These are phyloP conservation scores for Tachysurus vachellii DNA, from an alignment of 2,113 vertebrate species.

Conservation along the genomic window DNA sequence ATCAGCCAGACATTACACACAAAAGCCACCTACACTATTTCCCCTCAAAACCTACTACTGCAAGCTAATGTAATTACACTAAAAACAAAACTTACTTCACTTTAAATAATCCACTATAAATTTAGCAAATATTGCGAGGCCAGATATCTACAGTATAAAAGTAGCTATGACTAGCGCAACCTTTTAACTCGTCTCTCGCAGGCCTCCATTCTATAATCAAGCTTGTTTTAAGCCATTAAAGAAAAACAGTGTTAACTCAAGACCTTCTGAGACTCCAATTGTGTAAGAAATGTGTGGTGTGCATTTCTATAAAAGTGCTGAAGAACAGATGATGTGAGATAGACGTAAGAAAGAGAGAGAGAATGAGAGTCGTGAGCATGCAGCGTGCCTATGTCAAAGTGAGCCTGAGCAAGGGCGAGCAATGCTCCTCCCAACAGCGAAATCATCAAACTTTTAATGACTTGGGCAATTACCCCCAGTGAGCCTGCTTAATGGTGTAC, in stretches of 20 bases:
- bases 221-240: conserved; percentile 63
- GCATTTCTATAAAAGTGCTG: conserved; percentile 49
- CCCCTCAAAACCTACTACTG: conserved; percentile 39
- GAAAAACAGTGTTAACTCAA: conserved; percentile 52
- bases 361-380: conserved; percentile 58
- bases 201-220: conserved; percentile 48
- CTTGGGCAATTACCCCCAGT: conserved; percentile 77
- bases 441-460: conserved; percentile 82
- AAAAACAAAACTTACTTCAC: conserved; percentile 41
- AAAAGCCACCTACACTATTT: conserved; percentile 41
- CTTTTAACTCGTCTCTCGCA: conserved; percentile 15
- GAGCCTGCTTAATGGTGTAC: conserved; percentile 74
- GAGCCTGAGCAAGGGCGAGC: conserved; percentile 70
- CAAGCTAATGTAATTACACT: conserved; percentile 29
- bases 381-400: conserved; percentile 66
- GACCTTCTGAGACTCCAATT: conserved; percentile 55
- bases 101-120: conserved; percentile 29
- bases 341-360: conserved; percentile 12
- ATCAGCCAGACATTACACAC: conserved; percentile 52
- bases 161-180: not conserved
- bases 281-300: conserved; percentile 42
- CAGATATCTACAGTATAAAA: not conserved
- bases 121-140: not conserved
- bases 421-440: conserved; percentile 73
- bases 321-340: conserved; percentile 8